Base-by-base conservation (phyloP, 2,888 invertebrate genomes). In the Diadromus collaris region DNA sequence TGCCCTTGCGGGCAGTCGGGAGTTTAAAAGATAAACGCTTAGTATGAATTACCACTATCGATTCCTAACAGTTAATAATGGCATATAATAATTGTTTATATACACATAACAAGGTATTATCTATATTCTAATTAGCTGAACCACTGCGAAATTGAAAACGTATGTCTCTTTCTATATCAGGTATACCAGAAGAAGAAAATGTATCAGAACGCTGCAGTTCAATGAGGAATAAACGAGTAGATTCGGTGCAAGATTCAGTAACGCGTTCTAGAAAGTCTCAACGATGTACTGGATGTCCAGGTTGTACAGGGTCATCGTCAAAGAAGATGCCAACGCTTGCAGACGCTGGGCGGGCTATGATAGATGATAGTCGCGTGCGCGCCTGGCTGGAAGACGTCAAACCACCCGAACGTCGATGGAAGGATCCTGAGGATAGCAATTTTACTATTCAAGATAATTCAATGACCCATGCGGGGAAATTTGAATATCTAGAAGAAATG, bases 151-250 rank as follows among this genome's bases (percentile, higher is more conserved):
- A 46, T 5, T 46, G 5, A 48, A 4, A 19, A 16, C 10, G 21
- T 16, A 38, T 4, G 34, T n/a, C 19, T 19, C 24, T 46, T 10
- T 7, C 19, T 56, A 58, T 16, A 56, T 6, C 76, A 90, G 90
- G 95, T 86, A 97, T 97, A 85, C 96, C 96, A 0, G 97, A 97
- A 92, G 97, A 97, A 91, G 95, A 94, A 84, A 92, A 91, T 6
- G 91, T 90, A 74, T 84, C 85, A 21, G 88, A 88, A 34, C 84
- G 82, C 58, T 86, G 86, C 81, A 82, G 83, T 21, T 83, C 85
- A 4, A 72, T 83, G 19, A 81, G 73, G 19, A 85, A 83, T 60
- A 85, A 85, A 7, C 84, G 83, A 1, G 72, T 81, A 4, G 83
- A 67, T 24, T 89, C 87, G 24, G 79, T 82, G 2, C 86, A 84